Evolutionary conservation across 37 sponge, comb jelly and placozoan species (phyloP), one percentile per base, ranked within the genome.

Genomic region (Cladorhizidae sp.): DNA sequence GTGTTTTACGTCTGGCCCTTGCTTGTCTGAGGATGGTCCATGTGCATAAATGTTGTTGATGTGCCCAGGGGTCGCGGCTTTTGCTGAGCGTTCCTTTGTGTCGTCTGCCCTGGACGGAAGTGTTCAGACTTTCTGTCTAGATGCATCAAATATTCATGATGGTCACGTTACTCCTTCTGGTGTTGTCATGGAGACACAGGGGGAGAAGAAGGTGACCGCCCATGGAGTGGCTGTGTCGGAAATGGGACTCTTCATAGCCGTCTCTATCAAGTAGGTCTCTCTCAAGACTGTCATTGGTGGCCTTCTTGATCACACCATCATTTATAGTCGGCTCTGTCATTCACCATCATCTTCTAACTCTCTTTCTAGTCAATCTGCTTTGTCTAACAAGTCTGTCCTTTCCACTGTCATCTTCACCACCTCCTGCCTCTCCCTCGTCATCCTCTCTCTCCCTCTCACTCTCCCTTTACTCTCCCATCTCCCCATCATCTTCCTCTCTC

Each of bases 181-280:
- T 22, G 26, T 76, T 25, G 26, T 35, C 7, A 59, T 76, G 63
- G 77, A 59, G 43, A 76, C 31, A 31, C 31, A 65, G 32, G 59
- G 17, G 3, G 26, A 25, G 23, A 33, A 65, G 32, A 65, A 65
- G 31, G 31, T 65, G 31, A 65, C 67, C 26, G 32, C 67, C 17
- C 77, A 76, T 15, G 77, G 77, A 32, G 40, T 76, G 63, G 77
- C 77, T 12, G 43, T 76, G 35, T 76, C 77, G 6, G 63, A 76
- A 20, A 55, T 6, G 15, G 63, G 77, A 35, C 62, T 76, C 25
- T 59, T 62, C 57, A 59, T 37, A 40, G 63, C 77, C 38, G 61
- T 76, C 6, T 38, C 55, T 25, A 61, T 57, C 6, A 76, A 59
- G 77, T 76, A 37, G 55, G 57, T n/a, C 22, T 61, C 28, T 29